Evolutionary conservation across 2,797 vertebrate genomes (phyloP).

Genomic region (Uromys caudimaculatus): DNA sequence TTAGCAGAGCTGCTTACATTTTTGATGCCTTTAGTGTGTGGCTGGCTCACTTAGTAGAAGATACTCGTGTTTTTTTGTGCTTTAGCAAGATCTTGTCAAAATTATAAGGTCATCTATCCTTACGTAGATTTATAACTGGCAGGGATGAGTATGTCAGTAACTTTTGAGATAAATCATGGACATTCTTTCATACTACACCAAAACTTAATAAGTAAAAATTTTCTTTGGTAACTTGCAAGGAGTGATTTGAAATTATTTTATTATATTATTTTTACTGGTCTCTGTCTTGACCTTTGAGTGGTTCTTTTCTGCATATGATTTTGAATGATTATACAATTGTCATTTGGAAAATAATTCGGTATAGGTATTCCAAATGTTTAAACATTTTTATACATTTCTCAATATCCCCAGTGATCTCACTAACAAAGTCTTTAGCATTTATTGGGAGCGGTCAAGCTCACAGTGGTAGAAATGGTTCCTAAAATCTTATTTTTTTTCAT

Average conservation of each 20-base stretch:
- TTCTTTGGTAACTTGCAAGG: not conserved
- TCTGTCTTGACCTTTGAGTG: constrained; percentile 24
- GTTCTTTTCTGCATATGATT: not conserved
- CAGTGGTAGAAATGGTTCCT: constrained; percentile 12
- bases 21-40: constrained; percentile 15
- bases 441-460: not conserved
- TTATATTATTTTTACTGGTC: constrained; percentile 27
- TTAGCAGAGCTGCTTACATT: constrained; percentile 21
- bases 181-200: not conserved
- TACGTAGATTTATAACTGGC: not conserved
- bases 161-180: not conserved
- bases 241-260: constrained; percentile 48
- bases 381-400: not conserved
- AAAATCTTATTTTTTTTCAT: constrained; percentile 30
- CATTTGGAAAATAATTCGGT: constrained; percentile 46
- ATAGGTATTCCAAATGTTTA: constrained; percentile 10
- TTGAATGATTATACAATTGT: not conserved
- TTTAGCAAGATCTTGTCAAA: constrained; percentile 57
- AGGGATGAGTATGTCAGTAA: constrained; percentile 2
- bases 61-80: not conserved
- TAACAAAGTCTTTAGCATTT: not conserved
- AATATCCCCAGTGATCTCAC: not conserved
- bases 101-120: not conserved
- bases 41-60: not conserved
- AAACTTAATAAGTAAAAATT: constrained; percentile 50